Evolutionary conservation across 2,113 vertebrate genomes (phyloP), one percentile per base, ranked within the genome.

Genomic region (Oophaga pumilio): DNA sequence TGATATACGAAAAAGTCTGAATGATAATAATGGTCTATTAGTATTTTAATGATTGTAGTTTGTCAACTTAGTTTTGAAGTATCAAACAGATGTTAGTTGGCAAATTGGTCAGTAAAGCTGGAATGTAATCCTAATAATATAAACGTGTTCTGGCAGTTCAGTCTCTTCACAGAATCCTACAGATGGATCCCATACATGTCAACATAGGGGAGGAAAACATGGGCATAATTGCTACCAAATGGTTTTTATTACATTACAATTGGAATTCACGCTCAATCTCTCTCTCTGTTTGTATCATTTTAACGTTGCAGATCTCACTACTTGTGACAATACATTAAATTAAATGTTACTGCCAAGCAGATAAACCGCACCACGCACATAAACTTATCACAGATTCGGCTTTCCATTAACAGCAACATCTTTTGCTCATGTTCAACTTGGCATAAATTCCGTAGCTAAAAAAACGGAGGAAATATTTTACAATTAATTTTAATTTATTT

Each of bases 221-320:
- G 80, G 33, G 43, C 24, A 6, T 26, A 69, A 83, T 83, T 83
- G 81, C 33, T 68, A 26, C 22, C 81, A 83, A 69, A 83, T 69
- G 62, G 14, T 24, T 83, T 53, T 69, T 69, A 83, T 83, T 68
- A 43, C 50, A n/a, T 33, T 82, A 15, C 80, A 66, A 83, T 83
- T 69, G 49, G 24, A 69, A 52, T 66, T 68, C 62, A 69, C 20
- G 81, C 62, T 83, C 43, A 69, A 53, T 68, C 13, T 13, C 33
- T 33, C 13, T 59, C 60, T 50, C 15, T 60, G 43, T 69, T 83
- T 68, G 43, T 83, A 69, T 69, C 8, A 10, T 69, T 83, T 69
- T 68, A 52, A 68, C 18, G 60, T n/a, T 66, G 22, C 80, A 49
- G 33, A 82, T 82, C 20, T 62, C 50, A 64, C 60, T 82, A 64